phyloP scores from a whole-genome alignment of 2,888 invertebrate genomes.

The Dyspetes luteomarginatus region DNA sequence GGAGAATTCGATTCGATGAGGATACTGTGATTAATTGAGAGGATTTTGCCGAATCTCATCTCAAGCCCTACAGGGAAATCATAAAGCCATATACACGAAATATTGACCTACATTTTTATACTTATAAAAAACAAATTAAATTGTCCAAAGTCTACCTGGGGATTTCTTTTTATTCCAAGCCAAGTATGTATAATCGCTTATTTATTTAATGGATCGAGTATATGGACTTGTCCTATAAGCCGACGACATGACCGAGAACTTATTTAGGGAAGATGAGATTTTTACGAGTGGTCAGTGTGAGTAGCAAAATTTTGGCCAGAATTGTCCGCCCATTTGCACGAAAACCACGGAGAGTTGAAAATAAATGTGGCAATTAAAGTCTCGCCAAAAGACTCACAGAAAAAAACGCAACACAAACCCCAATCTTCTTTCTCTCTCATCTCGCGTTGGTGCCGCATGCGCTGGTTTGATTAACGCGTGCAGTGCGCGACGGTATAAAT shows the following conservation, averaged over 20 bases:
- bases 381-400: neutral
- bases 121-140: neutral
- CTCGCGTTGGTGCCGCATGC: constrained; percentile 29
- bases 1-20: constrained; percentile 40
- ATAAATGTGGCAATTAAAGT: constrained; percentile 69
- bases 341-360: constrained; percentile 46
- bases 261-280: constrained; percentile 55
- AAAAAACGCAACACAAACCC: constrained; percentile 13
- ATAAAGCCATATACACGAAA: constrained; percentile 2
- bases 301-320: constrained; percentile 6
- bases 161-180: neutral
- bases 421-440: constrained; percentile 42
- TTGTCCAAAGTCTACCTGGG: neutral
- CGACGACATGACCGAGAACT: constrained; percentile 29
- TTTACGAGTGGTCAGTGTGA: constrained; percentile 52
- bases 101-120: constrained; percentile 43
- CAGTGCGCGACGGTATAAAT: constrained; percentile 12
- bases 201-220: neutral
- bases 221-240: neutral
- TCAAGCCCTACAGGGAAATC: constrained; percentile 38
- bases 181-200: neutral
- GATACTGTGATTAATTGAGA: constrained; percentile 34
- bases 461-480: constrained; percentile 71
- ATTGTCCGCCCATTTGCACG: constrained; percentile 1
- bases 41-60: constrained; percentile 28